phyloP scores from a whole-genome alignment of 2,888 invertebrate species.

The Lithophane leautieri region DNA sequence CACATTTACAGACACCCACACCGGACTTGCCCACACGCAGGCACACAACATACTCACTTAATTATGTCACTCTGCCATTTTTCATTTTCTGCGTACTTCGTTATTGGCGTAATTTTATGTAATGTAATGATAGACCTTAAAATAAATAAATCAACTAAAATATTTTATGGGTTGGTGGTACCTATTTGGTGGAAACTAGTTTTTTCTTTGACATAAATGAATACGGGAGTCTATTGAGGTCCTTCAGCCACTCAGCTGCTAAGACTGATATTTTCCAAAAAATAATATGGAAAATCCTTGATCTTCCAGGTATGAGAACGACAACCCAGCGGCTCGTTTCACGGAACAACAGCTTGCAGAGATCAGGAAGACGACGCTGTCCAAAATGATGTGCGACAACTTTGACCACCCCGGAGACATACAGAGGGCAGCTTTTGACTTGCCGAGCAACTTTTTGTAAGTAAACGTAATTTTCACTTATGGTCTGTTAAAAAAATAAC shows the following conservation, averaged over 20 bases:
- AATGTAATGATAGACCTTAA: too few species aligned
- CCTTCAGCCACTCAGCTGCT: too few species aligned
- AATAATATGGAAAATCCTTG: background rate
- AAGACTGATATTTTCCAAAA: too few species aligned
- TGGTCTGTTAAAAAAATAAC: background rate
- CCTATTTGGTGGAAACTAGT: background rate
- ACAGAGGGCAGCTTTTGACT: slow-evolving; percentile 97
- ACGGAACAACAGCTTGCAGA: slow-evolving; percentile 96
- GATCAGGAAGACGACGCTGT: slow-evolving; percentile 95
- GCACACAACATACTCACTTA: too few species aligned
- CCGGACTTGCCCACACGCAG: too few species aligned
- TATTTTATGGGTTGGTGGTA: background rate
- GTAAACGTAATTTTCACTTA: slow-evolving; percentile 67
- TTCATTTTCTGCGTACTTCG: too few species aligned
- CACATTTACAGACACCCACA: too few species aligned
- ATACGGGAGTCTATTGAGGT: background rate
- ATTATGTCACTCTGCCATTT: too few species aligned
- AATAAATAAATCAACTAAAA: too few species aligned
- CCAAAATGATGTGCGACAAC: slow-evolving; percentile 97
- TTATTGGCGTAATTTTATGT: too few species aligned
- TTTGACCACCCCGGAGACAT: slow-evolving; percentile 96
- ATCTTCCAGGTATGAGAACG: slow-evolving; percentile 94
- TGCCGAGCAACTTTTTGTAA: slow-evolving; percentile 96
- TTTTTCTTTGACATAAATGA: too few species aligned
- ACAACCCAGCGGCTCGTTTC: slow-evolving; percentile 94